Base-by-base conservation (phyloP, 92 coral and sea anemone genomes). In the Porites evermanni region DNA sequence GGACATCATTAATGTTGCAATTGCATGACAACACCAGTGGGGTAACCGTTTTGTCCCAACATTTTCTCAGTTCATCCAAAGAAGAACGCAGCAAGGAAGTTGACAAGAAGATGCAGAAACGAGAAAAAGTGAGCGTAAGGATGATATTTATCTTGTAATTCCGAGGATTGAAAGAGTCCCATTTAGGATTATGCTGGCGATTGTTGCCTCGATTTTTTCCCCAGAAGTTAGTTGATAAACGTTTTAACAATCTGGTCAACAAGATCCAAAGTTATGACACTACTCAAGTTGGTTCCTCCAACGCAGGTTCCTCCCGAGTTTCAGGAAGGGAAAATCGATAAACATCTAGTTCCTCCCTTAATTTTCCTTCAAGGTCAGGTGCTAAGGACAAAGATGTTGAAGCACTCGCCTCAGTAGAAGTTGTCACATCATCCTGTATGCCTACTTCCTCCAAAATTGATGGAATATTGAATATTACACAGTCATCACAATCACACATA, bases 401-500 rank as follows among this genome's bases (percentile, higher is more conserved):
- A 38, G 66, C 70, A 56, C 70, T 77, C 13, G 7, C 70, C 44
- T 63, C 53, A 60, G 51, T 50, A 38, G 67, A 17, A 13, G 20
- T 78, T 78, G 66, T 53, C 82, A 8, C 2, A 10, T 53, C 70
- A 51, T 38, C 24, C 61, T 53, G 53, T 66, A 53, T 66, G 67
- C 70, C 50, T 50, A 6, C 61, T 14, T 16, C 82, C 16, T 89
- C 89, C n/a, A 67, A 58, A 16, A 86, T 38, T 68, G 58, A 14
- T 65, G 84, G 29, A 64, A 83, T 21, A 67, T 65, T 66, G 24
- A 59, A 77, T 13, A 80, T 54, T 17, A 78, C 54, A 73, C 94
- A 91, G 72, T 82, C 82, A 58, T 87, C 89, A 81, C 92, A 91
- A 26, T 63, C 51, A 69, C 94, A 91, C 47, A n/a, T 13, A n/a